These are phyloP conservation scores for Leptinotarsa haldemani DNA, from an alignment of 2,888 invertebrate species.

Conservation along the genomic window DNA sequence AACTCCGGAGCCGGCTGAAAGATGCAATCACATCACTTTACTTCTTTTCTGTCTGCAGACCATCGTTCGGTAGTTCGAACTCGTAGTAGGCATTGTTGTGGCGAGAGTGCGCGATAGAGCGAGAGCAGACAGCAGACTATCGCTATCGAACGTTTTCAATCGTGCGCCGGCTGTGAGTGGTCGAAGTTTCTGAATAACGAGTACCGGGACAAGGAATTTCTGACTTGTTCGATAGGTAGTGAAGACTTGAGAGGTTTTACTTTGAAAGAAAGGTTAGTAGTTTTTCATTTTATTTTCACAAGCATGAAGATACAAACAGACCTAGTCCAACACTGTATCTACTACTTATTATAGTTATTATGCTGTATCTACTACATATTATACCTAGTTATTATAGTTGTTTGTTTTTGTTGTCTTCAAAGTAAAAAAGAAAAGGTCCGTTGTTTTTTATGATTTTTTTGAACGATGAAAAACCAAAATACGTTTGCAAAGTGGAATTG, in stretches of 20 bases:
- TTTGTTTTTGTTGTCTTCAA: no score
- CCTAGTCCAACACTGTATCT: no score
- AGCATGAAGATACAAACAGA: no score
- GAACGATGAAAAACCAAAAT: not conserved
- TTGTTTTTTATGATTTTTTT: not conserved
- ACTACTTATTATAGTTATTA: no score
- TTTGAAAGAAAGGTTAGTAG: constrained; percentile 2
- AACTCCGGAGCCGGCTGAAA: constrained; percentile 33
- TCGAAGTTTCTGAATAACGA: constrained; percentile 21
- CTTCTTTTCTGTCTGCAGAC: constrained; percentile 20
- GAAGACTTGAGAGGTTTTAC: not conserved
- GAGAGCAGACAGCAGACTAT: constrained; percentile 40
- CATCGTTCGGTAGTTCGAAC: not conserved
- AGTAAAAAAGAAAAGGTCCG: no score
- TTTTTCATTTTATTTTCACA: not conserved
- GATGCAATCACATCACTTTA: constrained; percentile 19
- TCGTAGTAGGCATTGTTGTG: constrained; percentile 27
- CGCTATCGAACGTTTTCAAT: constrained; percentile 40
- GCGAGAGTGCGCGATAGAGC: constrained; percentile 45
- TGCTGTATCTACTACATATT: no score
- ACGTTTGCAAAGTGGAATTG: no score
- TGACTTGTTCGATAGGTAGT: not conserved
- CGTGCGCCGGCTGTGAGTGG: constrained; percentile 42
- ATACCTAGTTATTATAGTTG: no score
- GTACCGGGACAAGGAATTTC: constrained; percentile 8